Evolutionary conservation across 2,797 vertebrate genomes (phyloP).

Genomic region (Pseudocheirus occidentalis): DNA sequence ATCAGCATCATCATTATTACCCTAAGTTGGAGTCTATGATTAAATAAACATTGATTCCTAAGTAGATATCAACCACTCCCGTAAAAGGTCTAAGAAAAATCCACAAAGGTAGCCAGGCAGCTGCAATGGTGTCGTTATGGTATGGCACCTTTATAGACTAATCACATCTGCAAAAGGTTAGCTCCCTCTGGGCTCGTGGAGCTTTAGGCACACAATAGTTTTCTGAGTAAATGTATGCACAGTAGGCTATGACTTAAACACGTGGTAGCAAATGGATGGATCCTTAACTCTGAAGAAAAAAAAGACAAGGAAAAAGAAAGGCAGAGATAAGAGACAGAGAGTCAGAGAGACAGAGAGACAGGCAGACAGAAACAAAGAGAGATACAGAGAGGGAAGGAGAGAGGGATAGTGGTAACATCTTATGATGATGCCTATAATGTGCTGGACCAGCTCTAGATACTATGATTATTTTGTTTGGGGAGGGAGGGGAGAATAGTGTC

Average conservation of each 20-base stretch:
- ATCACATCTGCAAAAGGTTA: neutral
- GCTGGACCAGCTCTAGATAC: neutral
- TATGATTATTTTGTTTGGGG: neutral
- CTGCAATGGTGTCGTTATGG: neutral
- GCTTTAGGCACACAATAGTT: neutral
- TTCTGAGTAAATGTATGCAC: neutral
- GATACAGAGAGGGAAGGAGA: neutral
- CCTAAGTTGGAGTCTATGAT: neutral
- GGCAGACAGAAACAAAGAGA: neutral
- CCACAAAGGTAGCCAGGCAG: neutral
- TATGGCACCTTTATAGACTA: neutral
- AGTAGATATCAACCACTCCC: neutral
- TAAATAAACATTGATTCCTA: neutral
- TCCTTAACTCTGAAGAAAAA: conserved; percentile 18
- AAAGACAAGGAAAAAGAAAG: neutral
- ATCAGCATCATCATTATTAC: neutral
- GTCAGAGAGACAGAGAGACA: neutral
- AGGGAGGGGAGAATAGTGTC: neutral
- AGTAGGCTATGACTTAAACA: neutral
- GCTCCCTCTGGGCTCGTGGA: neutral
- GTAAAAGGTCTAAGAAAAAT: neutral
- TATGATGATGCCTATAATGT: neutral
- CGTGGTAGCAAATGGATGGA: conserved; percentile 18
- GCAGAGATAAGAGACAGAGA: neutral
- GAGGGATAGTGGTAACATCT: neutral